These are phyloP conservation scores for Tetheella fluctuosa DNA, from an alignment of 2,888 invertebrate species.

Conservation along the genomic window DNA sequence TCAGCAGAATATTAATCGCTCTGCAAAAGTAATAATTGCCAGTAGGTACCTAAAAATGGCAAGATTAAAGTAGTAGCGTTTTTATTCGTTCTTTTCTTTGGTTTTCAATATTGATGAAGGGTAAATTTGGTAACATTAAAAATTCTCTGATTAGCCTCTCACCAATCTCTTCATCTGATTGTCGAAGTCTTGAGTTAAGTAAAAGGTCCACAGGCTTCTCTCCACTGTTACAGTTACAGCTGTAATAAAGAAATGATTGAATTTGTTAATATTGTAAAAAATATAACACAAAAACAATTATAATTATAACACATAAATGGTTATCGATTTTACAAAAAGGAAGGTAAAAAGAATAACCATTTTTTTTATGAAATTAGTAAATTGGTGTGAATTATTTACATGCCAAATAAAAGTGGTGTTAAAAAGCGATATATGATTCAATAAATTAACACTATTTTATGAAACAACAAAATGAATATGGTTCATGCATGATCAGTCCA, in stretches of 20 bases:
- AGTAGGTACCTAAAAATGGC: neutral
- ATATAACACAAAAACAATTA: too few species aligned
- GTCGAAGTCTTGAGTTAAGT: slow-evolving; percentile 54
- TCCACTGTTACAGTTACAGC: slow-evolving; percentile 45
- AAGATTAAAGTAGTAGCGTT: slow-evolving; percentile 3
- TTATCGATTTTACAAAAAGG: neutral
- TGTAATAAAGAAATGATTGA: slow-evolving; percentile 40
- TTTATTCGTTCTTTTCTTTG: slow-evolving; percentile 11
- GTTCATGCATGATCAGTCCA: neutral
- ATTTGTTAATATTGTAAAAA: neutral
- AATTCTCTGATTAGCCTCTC: slow-evolving; percentile 15
- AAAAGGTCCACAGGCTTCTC: slow-evolving; percentile 47
- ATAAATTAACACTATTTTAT: neutral
- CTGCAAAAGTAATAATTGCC: neutral
- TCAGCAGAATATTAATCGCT: neutral
- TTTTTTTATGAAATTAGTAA: neutral
- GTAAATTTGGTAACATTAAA: slow-evolving; percentile 10
- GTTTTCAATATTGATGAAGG: neutral
- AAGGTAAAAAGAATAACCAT: neutral
- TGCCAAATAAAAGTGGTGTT: slow-evolving; percentile 6
- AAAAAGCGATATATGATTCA: neutral
- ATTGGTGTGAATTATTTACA: slow-evolving; percentile 10
- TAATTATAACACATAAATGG: neutral
- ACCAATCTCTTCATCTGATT: slow-evolving; percentile 28
- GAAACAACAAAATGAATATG: neutral